Evolutionary conservation across 2,888 invertebrate species (phyloP).

Genomic region (Pristionchus maxplancki): DNA sequence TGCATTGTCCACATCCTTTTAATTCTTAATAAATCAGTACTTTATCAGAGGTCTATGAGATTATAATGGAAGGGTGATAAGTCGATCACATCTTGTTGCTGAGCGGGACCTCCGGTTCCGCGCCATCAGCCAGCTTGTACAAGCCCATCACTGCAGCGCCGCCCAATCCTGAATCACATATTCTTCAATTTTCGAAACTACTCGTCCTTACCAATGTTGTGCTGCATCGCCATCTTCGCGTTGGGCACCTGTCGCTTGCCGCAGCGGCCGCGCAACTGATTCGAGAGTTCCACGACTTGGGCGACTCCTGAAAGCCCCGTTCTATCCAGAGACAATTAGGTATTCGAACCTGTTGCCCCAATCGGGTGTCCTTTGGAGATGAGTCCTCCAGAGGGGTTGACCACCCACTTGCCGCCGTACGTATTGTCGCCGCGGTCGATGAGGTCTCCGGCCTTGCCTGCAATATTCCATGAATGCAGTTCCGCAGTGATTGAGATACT

Average conservation of each 20-base stretch:
- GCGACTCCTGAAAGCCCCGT: slow-evolving; percentile 81
- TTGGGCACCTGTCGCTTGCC: slow-evolving; percentile 87
- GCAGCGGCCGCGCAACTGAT: slow-evolving; percentile 89
- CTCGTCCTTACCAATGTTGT: slow-evolving; percentile 87
- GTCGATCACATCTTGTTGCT: background rate
- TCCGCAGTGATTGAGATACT: background rate
- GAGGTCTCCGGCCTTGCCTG: slow-evolving; percentile 91
- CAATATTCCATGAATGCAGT: too few relatives aligned
- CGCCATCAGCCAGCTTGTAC: slow-evolving; percentile 85
- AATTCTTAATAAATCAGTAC: background rate
- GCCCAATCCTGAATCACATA: slow-evolving; percentile 82
- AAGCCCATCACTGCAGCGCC: slow-evolving; percentile 94
- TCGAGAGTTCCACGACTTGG: slow-evolving; percentile 91
- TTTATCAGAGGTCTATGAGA: too few relatives aligned
- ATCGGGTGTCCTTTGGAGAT: slow-evolving; percentile 98
- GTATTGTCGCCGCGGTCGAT: slow-evolving; percentile 96
- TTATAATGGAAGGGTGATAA: background rate
- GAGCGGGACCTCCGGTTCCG: background rate
- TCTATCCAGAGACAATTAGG: too few relatives aligned
- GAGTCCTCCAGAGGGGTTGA: slow-evolving; percentile 98
- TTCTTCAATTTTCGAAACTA: too few relatives aligned
- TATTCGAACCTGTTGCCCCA: slow-evolving; percentile 90
- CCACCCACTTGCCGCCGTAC: slow-evolving; percentile 94
- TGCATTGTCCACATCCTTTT: background rate
- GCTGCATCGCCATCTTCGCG: slow-evolving; percentile 86